A percentile compares a stretch with the other conserved stretches of the same genome.
phyloP scores from a whole-genome alignment of 2,888 invertebrate genomes.

The Cheilosia impressa region DNA sequence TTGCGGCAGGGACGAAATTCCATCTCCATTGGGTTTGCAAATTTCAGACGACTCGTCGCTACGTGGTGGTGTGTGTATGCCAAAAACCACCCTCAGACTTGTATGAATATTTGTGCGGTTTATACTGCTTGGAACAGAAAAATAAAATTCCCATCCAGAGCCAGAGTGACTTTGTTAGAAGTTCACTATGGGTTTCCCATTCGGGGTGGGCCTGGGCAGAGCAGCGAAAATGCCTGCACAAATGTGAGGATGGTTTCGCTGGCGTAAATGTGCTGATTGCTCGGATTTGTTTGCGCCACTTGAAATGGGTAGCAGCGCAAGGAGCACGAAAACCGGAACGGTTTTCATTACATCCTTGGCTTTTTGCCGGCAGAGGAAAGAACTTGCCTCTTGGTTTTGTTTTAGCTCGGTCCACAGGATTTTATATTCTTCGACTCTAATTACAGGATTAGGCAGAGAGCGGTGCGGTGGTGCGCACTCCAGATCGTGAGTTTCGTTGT shows the following conservation, averaged over 20 bases:
- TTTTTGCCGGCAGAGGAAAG: conserved; percentile 24
- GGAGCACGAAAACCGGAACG: conserved; percentile 54
- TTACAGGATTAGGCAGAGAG: conserved; percentile 62
- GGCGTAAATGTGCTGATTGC: conserved; percentile 75
- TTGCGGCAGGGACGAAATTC: conserved; percentile 70
- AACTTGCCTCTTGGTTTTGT: conserved; percentile 38
- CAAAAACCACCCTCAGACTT: conserved; percentile 51
- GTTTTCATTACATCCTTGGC: conserved; percentile 75
- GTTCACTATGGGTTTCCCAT: conserved; percentile 70
- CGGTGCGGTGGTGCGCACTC: no score
- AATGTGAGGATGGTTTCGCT: conserved; percentile 63
- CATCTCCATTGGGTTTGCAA: conserved; percentile 60
- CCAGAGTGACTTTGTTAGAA: conserved; percentile 71
- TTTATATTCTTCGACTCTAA: conserved; percentile 73
- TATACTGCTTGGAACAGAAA: conserved; percentile 33
- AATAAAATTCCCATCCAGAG: conserved; percentile 22
- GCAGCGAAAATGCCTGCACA: conserved; percentile 64
- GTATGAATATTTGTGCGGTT: conserved; percentile 73
- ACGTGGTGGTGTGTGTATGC: conserved; percentile 30
- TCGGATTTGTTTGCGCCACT: conserved; percentile 74
- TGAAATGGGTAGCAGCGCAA: conserved; percentile 57
- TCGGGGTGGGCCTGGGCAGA: background rate
- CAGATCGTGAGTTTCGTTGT: conserved; percentile 8
- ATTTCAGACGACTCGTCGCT: conserved; percentile 30
- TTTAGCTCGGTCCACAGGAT: conserved; percentile 58